Base-by-base conservation (phyloP, 2,797 vertebrate species). In the Chelmon rostratus region DNA sequence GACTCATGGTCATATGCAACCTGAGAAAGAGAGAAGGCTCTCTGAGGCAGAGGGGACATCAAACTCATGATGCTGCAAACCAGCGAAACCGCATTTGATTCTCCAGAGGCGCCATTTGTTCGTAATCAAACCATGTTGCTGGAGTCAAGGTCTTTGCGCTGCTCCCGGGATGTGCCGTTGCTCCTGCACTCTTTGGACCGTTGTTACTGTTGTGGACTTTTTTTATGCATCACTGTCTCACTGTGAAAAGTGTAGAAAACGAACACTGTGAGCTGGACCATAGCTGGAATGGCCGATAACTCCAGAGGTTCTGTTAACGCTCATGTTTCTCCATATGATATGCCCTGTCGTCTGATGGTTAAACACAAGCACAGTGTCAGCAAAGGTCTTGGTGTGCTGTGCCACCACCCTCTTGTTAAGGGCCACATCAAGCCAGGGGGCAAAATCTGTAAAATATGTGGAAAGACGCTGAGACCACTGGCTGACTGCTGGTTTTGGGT, bases 401-500 rank as follows among this genome's bases (percentile, higher is more conserved):
- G 61, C 77, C 66, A 61, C 76, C 79, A 42, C 84, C 81, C 84
- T 86, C 78, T 81, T 73, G 65, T 86, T 67, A 61, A 86, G 68
- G 71, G 65, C 88, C 85, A 86, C 73, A 83, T 82, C 73, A 84
- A 83, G 77, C 77, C 44, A 38, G 78, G 64, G 84, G 82, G 68
- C 46, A 86, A 90, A 89, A 90, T 89, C 84, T 92, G 88, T 89
- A 76, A 77, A 81, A 67, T 74, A 57, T 66, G 58, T 78, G 71
- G 15, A 78, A 83, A 78, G 79, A 82, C 81, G 56, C 64, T 6
- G 75, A 82, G 84, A 85, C 76, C 64, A 67, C 82, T 15, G 75
- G 50, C 80, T 56, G 81, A 44, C 85, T 78, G 57, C 77, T 86
- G 90, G 87, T 89, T 90, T 89, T 87, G 90, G 88, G 87, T 77